Conservation (phyloP, 2,113 vertebrate genomes). For the Leucoraja erinaceus region DNA sequence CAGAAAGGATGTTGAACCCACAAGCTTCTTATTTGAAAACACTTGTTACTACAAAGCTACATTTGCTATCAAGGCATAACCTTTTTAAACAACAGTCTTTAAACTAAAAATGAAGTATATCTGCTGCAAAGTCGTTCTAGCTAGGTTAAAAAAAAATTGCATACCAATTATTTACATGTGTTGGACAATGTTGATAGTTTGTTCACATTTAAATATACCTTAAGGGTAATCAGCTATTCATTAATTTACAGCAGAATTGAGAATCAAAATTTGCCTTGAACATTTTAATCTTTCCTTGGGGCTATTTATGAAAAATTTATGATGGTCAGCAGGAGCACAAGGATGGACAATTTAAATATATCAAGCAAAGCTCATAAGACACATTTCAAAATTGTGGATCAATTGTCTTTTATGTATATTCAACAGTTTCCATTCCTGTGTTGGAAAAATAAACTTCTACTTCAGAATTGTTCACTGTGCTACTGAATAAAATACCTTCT, state of each 20-base stretch:
- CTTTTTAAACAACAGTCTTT: neutral
- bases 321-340: constrained; percentile 55
- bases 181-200: constrained; percentile 80
- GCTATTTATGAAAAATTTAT: constrained; percentile 78
- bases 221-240: constrained; percentile 88
- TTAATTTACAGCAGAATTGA: constrained; percentile 88
- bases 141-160: neutral
- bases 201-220: constrained; percentile 78
- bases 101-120: neutral
- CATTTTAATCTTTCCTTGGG: constrained; percentile 80
- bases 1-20: no score
- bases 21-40: neutral
- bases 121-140: no score
- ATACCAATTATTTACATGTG: constrained; percentile 59
- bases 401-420: constrained; percentile 69
- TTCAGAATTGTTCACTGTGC: neutral
- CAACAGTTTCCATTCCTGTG: neutral
- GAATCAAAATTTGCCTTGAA: constrained; percentile 82
- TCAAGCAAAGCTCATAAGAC: constrained; percentile 59
- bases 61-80: neutral
- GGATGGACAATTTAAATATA: constrained; percentile 65
- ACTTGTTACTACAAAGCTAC: neutral
- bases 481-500: neutral
- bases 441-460: neutral
- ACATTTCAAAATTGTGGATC: constrained; percentile 72